phyloP scores from a whole-genome alignment of 64 coral and sea anemone species.

The Actinia equina region DNA sequence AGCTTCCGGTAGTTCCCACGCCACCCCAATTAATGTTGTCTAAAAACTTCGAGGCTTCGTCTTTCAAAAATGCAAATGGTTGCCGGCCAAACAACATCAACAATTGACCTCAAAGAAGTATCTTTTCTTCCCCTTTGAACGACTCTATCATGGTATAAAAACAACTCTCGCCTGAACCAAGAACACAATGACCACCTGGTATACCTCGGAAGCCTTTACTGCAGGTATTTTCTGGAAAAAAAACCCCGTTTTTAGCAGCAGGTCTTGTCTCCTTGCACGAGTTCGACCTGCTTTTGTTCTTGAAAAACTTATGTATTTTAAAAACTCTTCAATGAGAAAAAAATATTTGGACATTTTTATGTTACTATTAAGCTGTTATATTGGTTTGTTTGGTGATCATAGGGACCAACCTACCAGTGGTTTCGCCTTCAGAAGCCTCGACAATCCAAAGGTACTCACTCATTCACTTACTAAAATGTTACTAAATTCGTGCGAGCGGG shows the following conservation, averaged over 20 bases:
- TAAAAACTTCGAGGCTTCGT: neutral
- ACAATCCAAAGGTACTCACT: neutral
- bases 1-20: conserved; percentile 20
- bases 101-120: neutral
- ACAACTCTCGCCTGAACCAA: neutral
- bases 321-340: neutral
- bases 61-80: conserved; percentile 6
- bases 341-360: neutral
- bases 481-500: neutral
- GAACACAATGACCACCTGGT: conserved; percentile 60
- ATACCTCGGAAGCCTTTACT: conserved; percentile 27
- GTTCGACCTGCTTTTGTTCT: neutral
- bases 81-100: neutral
- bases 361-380: neutral
- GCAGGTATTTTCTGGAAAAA: conserved; percentile 31
- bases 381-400: neutral
- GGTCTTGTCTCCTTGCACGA: neutral
- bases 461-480: neutral
- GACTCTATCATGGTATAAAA: neutral
- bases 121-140: neutral
- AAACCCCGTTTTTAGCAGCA: neutral
- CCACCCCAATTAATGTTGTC: neutral
- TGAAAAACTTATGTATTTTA: neutral
- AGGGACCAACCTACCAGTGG: conserved; percentile 25
- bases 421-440: conserved; percentile 3